Evolutionary conservation across 2,797 vertebrate genomes (phyloP).

Genomic region (Spheniscus humboldti): DNA sequence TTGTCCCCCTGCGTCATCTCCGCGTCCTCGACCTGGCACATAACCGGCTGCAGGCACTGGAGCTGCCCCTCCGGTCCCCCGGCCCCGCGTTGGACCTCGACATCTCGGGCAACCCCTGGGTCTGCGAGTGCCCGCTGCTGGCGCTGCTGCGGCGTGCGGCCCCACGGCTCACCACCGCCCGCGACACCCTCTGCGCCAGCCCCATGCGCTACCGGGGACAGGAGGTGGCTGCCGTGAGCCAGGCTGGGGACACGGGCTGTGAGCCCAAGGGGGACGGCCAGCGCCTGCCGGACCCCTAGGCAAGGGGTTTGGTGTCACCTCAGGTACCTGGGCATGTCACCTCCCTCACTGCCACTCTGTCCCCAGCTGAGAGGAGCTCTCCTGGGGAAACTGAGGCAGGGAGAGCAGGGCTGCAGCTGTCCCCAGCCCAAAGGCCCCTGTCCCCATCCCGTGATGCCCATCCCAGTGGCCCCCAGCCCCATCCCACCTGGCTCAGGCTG

Average conservation of each 20-base stretch:
- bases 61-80: neutral
- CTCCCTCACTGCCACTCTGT: neutral
- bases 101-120: slow-evolving; percentile 67
- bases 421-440: neutral
- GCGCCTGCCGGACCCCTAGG: rapidly evolving
- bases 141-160: neutral
- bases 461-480: neutral
- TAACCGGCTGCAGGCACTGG: slow-evolving; percentile 28
- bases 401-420: neutral
- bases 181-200: neutral
- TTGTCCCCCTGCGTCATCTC: neutral
- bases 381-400: neutral
- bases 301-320: neutral
- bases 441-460: neutral
- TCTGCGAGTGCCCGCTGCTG: slow-evolving; percentile 9
- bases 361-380: rapidly evolving
- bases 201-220: neutral
- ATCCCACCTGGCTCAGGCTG: neutral
- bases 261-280: neutral
- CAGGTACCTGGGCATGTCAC: neutral
- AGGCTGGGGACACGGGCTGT: neutral
- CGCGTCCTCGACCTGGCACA: slow-evolving; percentile 53
- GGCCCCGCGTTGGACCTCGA: slow-evolving; percentile 25
- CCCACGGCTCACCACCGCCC: neutral
- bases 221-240: neutral